Evolutionary conservation across 2,888 invertebrate genomes (phyloP).

Genomic region (Saturnia pavonia): DNA sequence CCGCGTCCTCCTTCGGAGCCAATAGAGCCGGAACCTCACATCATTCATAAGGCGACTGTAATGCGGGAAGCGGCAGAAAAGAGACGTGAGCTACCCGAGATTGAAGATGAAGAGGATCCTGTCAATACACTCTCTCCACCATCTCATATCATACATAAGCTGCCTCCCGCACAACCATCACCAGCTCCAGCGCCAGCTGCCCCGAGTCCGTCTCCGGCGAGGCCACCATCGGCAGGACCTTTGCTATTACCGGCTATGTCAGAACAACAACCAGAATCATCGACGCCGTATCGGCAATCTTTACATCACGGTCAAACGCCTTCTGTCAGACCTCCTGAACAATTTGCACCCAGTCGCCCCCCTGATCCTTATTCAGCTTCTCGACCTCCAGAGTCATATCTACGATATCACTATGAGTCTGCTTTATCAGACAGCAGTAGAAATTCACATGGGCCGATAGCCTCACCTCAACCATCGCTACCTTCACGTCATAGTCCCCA

Average conservation of each 20-base stretch:
- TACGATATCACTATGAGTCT: constrained; percentile 66
- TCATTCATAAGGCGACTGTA: constrained; percentile 78
- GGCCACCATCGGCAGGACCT: constrained; percentile 58
- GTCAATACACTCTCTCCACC: constrained; percentile 71
- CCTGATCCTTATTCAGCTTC: constrained; percentile 68
- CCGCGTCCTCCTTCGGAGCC: constrained; percentile 77
- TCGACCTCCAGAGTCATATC: constrained; percentile 65
- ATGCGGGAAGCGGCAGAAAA: constrained; percentile 79
- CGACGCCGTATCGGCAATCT: constrained; percentile 54
- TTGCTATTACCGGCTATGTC: constrained; percentile 44
- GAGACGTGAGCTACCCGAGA: constrained; percentile 69
- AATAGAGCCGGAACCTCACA: constrained; percentile 78
- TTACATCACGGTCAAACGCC: constrained; percentile 64
- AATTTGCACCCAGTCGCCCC: constrained; percentile 62
- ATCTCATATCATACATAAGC: constrained; percentile 76
- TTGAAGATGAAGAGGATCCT: constrained; percentile 71
- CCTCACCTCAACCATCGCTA: constrained; percentile 64
- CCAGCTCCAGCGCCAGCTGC: constrained; percentile 68
- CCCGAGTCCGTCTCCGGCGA: constrained; percentile 66
- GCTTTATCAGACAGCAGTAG: constrained; percentile 55
- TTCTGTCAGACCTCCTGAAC: constrained; percentile 61
- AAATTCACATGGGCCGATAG: constrained; percentile 54
- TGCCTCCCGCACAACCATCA: constrained; percentile 57
- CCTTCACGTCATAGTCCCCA: constrained; percentile 69
- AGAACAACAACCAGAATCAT: constrained; percentile 55